phyloP scores from a whole-genome alignment of 2,888 invertebrate species.

The Cataglyphis livida region DNA sequence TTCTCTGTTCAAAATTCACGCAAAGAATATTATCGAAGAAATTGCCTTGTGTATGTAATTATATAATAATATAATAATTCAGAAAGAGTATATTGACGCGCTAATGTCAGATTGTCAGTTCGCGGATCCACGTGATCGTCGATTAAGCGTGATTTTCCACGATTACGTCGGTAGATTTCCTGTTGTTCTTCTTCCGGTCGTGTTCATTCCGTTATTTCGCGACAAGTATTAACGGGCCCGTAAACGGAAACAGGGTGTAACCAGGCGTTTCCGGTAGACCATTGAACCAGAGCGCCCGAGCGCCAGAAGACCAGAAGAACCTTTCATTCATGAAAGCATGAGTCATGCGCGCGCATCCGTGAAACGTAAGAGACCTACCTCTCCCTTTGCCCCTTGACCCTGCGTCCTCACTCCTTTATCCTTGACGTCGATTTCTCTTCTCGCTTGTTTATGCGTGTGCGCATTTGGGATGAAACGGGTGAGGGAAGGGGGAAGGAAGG shows the following conservation, averaged over 20 bases:
- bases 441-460: slow-evolving; percentile 34
- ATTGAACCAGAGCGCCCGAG: slow-evolving; percentile 76
- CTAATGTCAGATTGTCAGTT: neutral
- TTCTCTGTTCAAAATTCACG: neutral
- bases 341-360: slow-evolving; percentile 74
- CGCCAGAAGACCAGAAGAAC: slow-evolving; percentile 78
- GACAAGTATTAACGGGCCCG: slow-evolving; percentile 37
- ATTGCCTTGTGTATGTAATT: neutral
- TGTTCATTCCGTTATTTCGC: slow-evolving; percentile 60
- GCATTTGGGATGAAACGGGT: slow-evolving; percentile 1
- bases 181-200: slow-evolving; percentile 29
- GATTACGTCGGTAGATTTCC: slow-evolving; percentile 35
- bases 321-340: slow-evolving; percentile 83
- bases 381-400: slow-evolving; percentile 58
- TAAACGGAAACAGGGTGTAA: slow-evolving; percentile 83
- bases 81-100: neutral
- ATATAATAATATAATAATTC: neutral
- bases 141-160: slow-evolving; percentile 36
- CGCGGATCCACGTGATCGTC: neutral
- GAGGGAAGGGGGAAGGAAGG: neutral
- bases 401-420: slow-evolving; percentile 24
- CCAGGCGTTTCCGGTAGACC: slow-evolving; percentile 84
- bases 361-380: slow-evolving; percentile 56
- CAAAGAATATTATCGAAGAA: neutral
- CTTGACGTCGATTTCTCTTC: slow-evolving; percentile 37